A percentile compares a stretch with the other conserved stretches of the same genome.
Conservation (phyloP, 1,140 invertebrate species). For the Drosophila nannoptera region DNA sequence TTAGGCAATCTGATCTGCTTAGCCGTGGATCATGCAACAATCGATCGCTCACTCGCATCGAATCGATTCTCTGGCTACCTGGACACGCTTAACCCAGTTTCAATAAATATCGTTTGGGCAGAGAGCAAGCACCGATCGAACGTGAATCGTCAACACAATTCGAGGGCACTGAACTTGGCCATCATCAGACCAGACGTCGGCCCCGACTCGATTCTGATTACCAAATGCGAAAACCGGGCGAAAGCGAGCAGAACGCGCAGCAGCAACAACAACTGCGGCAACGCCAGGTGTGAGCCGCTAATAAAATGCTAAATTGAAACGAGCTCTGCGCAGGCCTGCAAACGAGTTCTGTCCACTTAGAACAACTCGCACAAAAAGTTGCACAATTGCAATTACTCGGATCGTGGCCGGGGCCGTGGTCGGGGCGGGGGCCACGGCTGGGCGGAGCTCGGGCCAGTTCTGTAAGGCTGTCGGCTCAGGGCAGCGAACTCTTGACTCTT, state of each 20-base stretch:
- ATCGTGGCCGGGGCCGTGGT: constrained; percentile 3
- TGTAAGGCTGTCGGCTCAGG: constrained; percentile 17
- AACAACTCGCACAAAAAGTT: constrained; percentile 53
- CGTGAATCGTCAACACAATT: constrained; percentile 58
- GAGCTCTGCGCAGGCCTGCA: constrained; percentile 51
- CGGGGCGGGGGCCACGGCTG: background rate
- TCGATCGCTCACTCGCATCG: background rate
- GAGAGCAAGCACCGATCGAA: constrained; percentile 28
- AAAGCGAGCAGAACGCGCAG: constrained; percentile 54
- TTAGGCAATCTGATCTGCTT: constrained; percentile 8
- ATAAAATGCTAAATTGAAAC: constrained; percentile 63
- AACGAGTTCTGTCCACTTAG: constrained; percentile 64
- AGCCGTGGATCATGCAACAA: constrained; percentile 15
- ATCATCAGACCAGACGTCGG: constrained; percentile 10
- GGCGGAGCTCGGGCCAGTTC: background rate
- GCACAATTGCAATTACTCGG: constrained; percentile 60
- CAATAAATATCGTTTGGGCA: constrained; percentile 35
- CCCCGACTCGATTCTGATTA: constrained; percentile 53
- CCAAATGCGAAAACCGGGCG: constrained; percentile 65
- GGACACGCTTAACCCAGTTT: constrained; percentile 68
- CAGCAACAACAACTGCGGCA: constrained; percentile 2
- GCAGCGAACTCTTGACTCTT: constrained; percentile 53
- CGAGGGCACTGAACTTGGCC: constrained; percentile 73
- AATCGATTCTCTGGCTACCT: constrained; percentile 33
- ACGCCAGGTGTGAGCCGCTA: constrained; percentile 56